Base-by-base conservation (phyloP, 1,140 invertebrate species). In the Atopsyche davidsoni region DNA sequence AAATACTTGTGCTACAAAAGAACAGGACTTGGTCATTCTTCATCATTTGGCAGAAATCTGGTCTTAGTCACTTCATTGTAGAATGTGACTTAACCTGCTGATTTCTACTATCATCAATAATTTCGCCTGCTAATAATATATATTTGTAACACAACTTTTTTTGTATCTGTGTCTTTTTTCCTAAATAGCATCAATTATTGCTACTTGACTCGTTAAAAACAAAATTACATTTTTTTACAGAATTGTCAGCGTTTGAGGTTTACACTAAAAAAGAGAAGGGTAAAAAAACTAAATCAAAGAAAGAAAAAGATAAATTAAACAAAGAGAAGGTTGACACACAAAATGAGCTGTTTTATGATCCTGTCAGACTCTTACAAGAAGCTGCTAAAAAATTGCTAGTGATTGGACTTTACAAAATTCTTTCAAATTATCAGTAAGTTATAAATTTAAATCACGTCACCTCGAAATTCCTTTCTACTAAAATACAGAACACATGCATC, bases 331-430 rank as follows among this genome's bases (percentile, higher is more conserved):
- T 65, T 60, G 48, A 59, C 28, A 38, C 6, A 4, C 22, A 25
- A 22, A 18, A 43, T 13, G 39, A 14, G 23, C 38, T 23, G 6
- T 36, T 49, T 34, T 44, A 41, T 24, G 70, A 77, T 63, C 71
- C 75, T 13, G 61, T 83, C 2, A 73, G 75, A 49, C 55, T 79
- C 16, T 61, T 83, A 14, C 75, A 79, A 59, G 80, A 82, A 18
- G 62, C 73, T 3, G 76, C 80, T 0, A 79, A 76, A 59, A 60
- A 66, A 28, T 66, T 77, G 23, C 70, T 72, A 28, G 66, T 77
- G 36, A 65, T 62, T 57, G 54, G 59, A 0, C 59, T 80, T 23
- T 69, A 77, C 42, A 75, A 75, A 47, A 59, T 71, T 22, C 64
- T 79, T 1, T 69, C 70, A 35, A 72, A 72, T 48, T 75, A 70